Evolutionary conservation across 2,797 vertebrate genomes (phyloP), one percentile per base, ranked within the genome.

Genomic region (Trachurus trachurus): DNA sequence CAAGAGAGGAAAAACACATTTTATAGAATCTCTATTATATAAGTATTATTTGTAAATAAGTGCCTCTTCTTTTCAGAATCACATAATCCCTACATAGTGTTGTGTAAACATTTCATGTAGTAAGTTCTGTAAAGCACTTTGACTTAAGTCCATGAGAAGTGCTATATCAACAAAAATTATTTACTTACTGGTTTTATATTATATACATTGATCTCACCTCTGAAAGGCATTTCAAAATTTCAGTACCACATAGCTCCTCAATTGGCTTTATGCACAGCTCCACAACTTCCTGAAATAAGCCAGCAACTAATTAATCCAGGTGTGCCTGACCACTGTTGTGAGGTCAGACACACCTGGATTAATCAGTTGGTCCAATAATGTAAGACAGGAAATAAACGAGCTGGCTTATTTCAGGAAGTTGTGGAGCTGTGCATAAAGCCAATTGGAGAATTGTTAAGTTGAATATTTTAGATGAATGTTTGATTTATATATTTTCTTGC

Each of bases 221-320:
- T 26, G 26, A 26, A 26, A 26, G 26, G 26, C 26, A 26, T 10
- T 66, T 39, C 79, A 68, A 65, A 76, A 81, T 76, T 75, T 34
- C n/a, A 29, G 11, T 71, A 22, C 42, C 10, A 34, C 37, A 8
- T 5, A 65, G 10, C 4, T 72, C 26, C 31, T 67, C 26, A 26
- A 26, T n/a, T n/a, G n/a, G n/a, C n/a, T n/a, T n/a, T n/a, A n/a
- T n/a, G n/a, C n/a, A n/a, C n/a, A n/a, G n/a, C n/a, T n/a, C n/a
- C n/a, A n/a, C n/a, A n/a, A n/a, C n/a, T n/a, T n/a, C n/a, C n/a
- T n/a, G n/a, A n/a, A n/a, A n/a, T n/a, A n/a, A n/a, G n/a, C n/a
- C n/a, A n/a, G n/a, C n/a, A n/a, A n/a, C n/a, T n/a, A n/a, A n/a
- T n/a, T n/a, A n/a, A n/a, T n/a, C n/a, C n/a, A n/a, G n/a, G n/a